Evolutionary conservation across 2,888 invertebrate genomes (phyloP).

Genomic region (Orthosia incerta): DNA sequence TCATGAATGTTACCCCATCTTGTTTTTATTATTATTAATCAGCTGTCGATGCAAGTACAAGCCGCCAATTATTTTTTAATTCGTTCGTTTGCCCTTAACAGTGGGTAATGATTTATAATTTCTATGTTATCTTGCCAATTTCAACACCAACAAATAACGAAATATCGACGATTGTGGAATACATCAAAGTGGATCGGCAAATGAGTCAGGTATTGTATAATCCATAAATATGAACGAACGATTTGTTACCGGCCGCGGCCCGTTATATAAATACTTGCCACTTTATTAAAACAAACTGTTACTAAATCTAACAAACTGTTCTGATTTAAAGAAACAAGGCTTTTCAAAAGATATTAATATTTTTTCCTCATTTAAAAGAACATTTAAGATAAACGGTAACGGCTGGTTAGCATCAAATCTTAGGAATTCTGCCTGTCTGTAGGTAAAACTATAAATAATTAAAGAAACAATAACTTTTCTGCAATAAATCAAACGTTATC

Average conservation of each 20-base stretch:
- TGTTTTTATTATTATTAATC: no score
- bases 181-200: background rate
- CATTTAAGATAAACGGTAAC: slow-evolving; percentile 5
- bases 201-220: background rate
- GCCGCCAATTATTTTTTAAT: no score
- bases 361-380: background rate
- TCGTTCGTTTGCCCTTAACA: no score
- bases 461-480: slow-evolving; percentile 12
- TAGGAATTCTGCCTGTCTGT: slow-evolving; percentile 1
- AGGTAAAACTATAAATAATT: slow-evolving; percentile 21
- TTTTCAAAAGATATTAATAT: background rate
- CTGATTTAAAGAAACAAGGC: background rate
- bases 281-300: background rate
- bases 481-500: slow-evolving; percentile 20
- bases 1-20: no score
- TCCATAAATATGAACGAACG: background rate
- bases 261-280: no score
- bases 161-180: background rate
- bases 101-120: background rate
- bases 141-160: background rate
- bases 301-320: background rate
- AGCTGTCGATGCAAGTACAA: no score
- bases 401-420: slow-evolving; percentile 36
- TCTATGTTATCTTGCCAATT: background rate
- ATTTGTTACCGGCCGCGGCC: no score